A percentile compares a stretch with the other conserved stretches of the same genome.
These are phyloP conservation scores for Cosmopolites sordidus DNA, from an alignment of 2,888 invertebrate species.

Conservation along the genomic window DNA sequence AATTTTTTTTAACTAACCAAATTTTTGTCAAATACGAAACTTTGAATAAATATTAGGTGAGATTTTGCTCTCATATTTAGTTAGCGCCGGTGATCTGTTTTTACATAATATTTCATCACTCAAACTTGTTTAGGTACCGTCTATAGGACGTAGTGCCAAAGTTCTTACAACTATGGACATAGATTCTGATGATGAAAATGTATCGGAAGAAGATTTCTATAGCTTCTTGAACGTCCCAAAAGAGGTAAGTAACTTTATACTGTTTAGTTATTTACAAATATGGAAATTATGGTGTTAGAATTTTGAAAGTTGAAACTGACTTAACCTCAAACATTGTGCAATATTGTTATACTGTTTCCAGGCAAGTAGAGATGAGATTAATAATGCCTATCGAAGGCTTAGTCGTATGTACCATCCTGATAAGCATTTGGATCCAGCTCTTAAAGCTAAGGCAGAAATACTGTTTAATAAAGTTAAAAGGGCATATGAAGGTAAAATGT, in stretches of 20 bases:
- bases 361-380: constrained; percentile 92
- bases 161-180: constrained; percentile 53
- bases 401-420: constrained; percentile 96
- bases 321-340: constrained; percentile 22
- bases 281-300: too few species aligned
- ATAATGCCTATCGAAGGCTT: constrained; percentile 84
- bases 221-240: constrained; percentile 79
- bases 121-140: too few species aligned
- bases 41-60: background rate
- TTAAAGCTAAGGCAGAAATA: constrained; percentile 84
- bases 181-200: constrained; percentile 62
- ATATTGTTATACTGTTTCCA: constrained; percentile 46
- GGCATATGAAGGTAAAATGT: constrained; percentile 77
- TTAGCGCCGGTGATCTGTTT: too few species aligned
- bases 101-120: too few species aligned
- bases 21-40: background rate
- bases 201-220: constrained; percentile 79
- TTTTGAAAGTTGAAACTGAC: background rate
- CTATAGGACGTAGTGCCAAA: too few species aligned
- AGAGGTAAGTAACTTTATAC: constrained; percentile 62
- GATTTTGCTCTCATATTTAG: background rate
- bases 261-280: too few species aligned
- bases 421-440: constrained; percentile 80
- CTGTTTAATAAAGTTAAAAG: constrained; percentile 90
- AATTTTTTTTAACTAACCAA: constrained; percentile 1